phyloP scores from a whole-genome alignment of 2,888 invertebrate genomes.

The Melitaea athalia region DNA sequence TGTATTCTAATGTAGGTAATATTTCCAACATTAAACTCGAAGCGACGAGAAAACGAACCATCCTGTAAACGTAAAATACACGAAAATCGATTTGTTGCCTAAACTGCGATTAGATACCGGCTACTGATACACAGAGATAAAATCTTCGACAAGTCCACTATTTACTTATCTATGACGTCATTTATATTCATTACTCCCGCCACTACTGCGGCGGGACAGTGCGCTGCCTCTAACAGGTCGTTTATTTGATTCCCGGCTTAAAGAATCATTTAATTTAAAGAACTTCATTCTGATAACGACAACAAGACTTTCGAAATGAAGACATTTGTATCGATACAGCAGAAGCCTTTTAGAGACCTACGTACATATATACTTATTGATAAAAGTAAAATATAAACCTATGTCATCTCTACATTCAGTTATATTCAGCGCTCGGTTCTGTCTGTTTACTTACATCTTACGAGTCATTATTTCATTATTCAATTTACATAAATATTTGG shows the following conservation, averaged over 20 bases:
- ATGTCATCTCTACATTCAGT: too few species aligned
- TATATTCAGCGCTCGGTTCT: too few species aligned
- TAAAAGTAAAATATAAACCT: too few species aligned
- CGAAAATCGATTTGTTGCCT: slow-evolving; percentile 8
- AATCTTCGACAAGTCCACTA: not conserved
- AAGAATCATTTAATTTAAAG: not conserved
- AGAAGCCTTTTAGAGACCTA: too few species aligned
- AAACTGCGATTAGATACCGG: slow-evolving; percentile 1
- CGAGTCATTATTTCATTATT: too few species aligned
- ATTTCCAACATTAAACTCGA: not conserved
- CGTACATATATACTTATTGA: too few species aligned
- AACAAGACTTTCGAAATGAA: too few species aligned
- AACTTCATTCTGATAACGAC: not conserved
- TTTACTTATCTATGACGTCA: slow-evolving; percentile 4
- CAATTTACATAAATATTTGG: too few species aligned
- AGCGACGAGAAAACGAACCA: not conserved
- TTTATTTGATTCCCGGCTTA: not conserved
- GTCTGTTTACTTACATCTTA: too few species aligned
- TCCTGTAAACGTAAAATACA: not conserved
- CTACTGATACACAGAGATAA: not conserved
- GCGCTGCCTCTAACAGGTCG: not conserved
- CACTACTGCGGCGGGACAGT: not conserved
- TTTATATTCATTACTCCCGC: slow-evolving; percentile 1
- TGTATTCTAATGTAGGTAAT: not conserved
- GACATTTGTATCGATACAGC: not conserved